Evolutionary conservation across 2,113 vertebrate species (phyloP), one percentile per base, ranked within the genome.

Genomic region (Paratilapia polleni): DNA sequence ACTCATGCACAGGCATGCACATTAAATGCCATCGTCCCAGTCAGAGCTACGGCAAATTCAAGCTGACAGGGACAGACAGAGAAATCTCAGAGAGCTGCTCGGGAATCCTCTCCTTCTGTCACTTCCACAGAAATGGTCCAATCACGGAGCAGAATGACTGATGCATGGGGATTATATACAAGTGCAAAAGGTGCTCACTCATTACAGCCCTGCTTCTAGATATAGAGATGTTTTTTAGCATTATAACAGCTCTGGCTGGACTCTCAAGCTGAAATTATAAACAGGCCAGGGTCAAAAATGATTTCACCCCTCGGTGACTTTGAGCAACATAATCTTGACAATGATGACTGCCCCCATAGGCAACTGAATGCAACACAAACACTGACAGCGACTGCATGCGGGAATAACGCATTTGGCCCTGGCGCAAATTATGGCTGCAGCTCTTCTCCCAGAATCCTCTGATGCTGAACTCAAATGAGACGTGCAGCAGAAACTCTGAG

Each of bases 1-100:
- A 12, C 26, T 28, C 63, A 28, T 0, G 47, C 60, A 34, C 77
- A 47, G 19, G 36, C 7, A 34, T 13, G 36, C 63, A 83, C 56
- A 57, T 22, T 56, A 74, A 91, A 83, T 68, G 79, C 52, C 86
- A 68, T 75, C 78, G 57, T 79, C 26, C 13, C 56, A 31, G 66
- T 20, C 13, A 2, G 15, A 12, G 60, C 60, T 41, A 20, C 31
- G 13, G 78, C 41, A 84, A 79, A 91, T 88, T 73, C 24, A n/a
- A 92, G 24, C 73, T 89, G 85, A 89, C 82, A 84, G 86, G 61
- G 78, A 86, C 64, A 82, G 68, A 82, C 36, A 49, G 74, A 56
- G 31, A 85, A 92, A 89, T 90, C 92, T 91, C 84, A 38, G 88
- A 82, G 74, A 64, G 79, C 75, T 77, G 63, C 80, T 86, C 26